phyloP scores from a whole-genome alignment of 2,113 vertebrate genomes.

The Heterotilapia buettikoferi region DNA sequence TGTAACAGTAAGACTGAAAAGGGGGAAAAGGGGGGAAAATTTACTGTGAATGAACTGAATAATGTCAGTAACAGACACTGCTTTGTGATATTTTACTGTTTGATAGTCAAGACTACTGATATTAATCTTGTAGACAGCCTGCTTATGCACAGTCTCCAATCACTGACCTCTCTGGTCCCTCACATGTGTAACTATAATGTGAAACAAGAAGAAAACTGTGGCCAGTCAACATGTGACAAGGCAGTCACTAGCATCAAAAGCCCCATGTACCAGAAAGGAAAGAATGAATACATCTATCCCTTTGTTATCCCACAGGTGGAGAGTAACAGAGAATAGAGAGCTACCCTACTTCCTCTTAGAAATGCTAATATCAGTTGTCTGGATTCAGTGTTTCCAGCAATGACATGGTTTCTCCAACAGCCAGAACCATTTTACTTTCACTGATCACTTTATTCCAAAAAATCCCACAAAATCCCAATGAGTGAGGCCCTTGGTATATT shows the following conservation, averaged over 20 bases:
- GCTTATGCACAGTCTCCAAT: not conserved
- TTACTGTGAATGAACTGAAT: not conserved
- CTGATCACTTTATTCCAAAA: not conserved
- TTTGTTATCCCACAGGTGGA: not conserved
- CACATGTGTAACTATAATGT: not conserved
- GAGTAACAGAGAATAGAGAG: not conserved
- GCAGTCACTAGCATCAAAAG: not conserved
- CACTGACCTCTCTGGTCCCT: not conserved
- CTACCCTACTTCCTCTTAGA: not conserved
- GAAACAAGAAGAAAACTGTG: constrained; percentile 21
- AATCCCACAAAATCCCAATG: not conserved
- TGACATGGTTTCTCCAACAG: not conserved
- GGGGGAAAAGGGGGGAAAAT: fast-evolving
- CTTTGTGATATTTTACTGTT: not conserved
- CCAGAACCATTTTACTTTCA: not conserved
- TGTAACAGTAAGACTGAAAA: constrained; percentile 88
- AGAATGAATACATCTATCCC: not conserved
- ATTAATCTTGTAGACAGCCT: not conserved
- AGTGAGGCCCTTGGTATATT: not conserved
- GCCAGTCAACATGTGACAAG: not conserved
- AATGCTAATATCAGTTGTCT: not conserved
- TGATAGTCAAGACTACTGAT: not conserved
- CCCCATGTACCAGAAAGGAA: not conserved
- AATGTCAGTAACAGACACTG: not conserved
- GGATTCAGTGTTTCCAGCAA: not conserved